Percentiles rank a stretch among this genome's conserved stretches.
Evolutionary conservation across 2,888 invertebrate species (phyloP).

Genomic region (Drosophila mimetica): DNA sequence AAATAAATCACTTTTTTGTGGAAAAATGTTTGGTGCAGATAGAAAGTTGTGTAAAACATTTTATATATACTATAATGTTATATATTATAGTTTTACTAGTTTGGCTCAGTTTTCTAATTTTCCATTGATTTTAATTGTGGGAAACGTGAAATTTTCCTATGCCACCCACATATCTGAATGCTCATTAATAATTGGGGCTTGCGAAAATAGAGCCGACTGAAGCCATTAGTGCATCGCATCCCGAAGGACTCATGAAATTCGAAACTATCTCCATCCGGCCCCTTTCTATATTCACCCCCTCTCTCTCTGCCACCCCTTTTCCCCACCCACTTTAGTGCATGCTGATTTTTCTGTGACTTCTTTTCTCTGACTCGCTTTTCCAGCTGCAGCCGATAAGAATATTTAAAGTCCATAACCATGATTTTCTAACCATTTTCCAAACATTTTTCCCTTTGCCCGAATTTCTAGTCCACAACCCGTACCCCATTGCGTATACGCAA

Average conservation of each 20-base stretch:
- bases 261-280: slow-evolving; percentile 1
- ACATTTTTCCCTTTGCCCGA: slow-evolving; percentile 1
- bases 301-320: neutral
- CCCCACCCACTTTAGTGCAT: neutral
- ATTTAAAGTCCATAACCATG: slow-evolving; percentile 30
- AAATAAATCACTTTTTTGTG: neutral
- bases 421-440: slow-evolving; percentile 4
- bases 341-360: slow-evolving; percentile 9
- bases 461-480: too few species aligned
- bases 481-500: slow-evolving; percentile 72
- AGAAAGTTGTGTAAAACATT: too few species aligned
- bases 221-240: slow-evolving; percentile 6
- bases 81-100: too few species aligned
- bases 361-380: slow-evolving; percentile 17
- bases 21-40: too few species aligned
- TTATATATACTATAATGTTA: too few species aligned
- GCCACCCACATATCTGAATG: neutral
- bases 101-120: neutral
- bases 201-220: neutral
- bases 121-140: neutral
- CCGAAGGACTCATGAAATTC: slow-evolving; percentile 5
- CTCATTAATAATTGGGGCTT: slow-evolving; percentile 8
- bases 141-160: neutral
- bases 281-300: neutral
- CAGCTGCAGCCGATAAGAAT: slow-evolving; percentile 37